Conservation (phyloP, 2,113 vertebrate species). For the Pterocles gutturalis region DNA sequence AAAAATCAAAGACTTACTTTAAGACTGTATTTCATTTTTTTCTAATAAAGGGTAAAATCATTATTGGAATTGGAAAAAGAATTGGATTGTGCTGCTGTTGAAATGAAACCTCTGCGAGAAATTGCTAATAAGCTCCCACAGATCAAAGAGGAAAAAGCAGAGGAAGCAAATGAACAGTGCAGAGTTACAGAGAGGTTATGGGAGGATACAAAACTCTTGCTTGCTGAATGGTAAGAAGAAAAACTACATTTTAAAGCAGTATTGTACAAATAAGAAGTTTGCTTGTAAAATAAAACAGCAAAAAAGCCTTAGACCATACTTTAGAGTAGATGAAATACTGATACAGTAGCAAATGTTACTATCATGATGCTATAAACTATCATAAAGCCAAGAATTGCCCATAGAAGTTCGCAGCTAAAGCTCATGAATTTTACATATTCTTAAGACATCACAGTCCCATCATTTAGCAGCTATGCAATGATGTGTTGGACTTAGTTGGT, state of each 20-base stretch:
- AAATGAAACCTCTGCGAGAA: slow-evolving; percentile 80
- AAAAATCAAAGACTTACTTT: background rate
- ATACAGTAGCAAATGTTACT: background rate
- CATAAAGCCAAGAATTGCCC: background rate
- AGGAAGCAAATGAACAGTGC: slow-evolving; percentile 69
- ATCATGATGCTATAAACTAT: background rate
- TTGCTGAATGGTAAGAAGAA: slow-evolving; percentile 83
- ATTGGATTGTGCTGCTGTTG: slow-evolving; percentile 78
- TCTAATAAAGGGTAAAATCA: slow-evolving; percentile 83
- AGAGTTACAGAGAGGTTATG: slow-evolving; percentile 79
- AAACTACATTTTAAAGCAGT: background rate
- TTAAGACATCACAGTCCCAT: background rate
- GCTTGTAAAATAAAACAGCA: background rate
- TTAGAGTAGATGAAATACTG: background rate
- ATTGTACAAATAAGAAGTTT: background rate
- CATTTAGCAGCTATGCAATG: background rate
- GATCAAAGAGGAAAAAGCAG: slow-evolving; percentile 61
- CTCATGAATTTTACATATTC: background rate
- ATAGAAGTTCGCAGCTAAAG: background rate
- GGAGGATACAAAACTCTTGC: slow-evolving; percentile 80
- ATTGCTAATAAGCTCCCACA: slow-evolving; percentile 65
- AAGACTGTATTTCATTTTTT: slow-evolving; percentile 16
- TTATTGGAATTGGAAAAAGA: slow-evolving; percentile 84
- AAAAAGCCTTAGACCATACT: background rate
- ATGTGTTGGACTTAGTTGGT: background rate